phyloP scores from a whole-genome alignment of 92 coral and sea anemone species.

The Siderastrea radians region DNA sequence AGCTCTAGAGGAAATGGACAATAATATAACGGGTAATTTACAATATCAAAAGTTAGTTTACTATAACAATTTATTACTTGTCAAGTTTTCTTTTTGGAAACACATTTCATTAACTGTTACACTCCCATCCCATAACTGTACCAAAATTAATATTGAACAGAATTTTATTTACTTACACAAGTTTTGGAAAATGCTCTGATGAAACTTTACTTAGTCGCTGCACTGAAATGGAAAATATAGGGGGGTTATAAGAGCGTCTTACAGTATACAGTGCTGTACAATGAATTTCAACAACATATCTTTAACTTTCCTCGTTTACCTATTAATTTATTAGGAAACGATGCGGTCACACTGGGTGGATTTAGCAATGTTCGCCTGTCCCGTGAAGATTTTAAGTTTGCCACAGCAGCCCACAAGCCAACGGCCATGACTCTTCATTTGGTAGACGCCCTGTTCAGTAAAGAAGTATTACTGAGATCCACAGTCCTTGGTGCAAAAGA shows the following conservation, averaged over 20 bases:
- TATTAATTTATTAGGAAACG: slow-evolving; percentile 1
- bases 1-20: no score
- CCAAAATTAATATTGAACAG: no score
- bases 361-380: neutral
- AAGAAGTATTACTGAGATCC: neutral
- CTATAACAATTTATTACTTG: no score
- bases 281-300: neutral
- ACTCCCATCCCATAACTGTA: no score
- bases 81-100: no score
- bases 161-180: no score
- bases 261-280: neutral
- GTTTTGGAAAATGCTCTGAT: no score
- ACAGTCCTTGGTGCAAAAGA: slow-evolving; percentile 28
- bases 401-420: slow-evolving; percentile 8
- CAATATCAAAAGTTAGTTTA: no score
- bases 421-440: slow-evolving; percentile 15
- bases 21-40: no score
- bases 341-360: slow-evolving; percentile 9
- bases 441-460: slow-evolving; percentile 15
- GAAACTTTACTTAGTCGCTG: slow-evolving; percentile 1
- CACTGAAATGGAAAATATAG: neutral
- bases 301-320: no score
- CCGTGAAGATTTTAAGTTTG: neutral
- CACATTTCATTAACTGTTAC: no score
- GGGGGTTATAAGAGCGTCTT: neutral